Conservation (phyloP, 2,113 vertebrate species). For the Alectura lathami region DNA sequence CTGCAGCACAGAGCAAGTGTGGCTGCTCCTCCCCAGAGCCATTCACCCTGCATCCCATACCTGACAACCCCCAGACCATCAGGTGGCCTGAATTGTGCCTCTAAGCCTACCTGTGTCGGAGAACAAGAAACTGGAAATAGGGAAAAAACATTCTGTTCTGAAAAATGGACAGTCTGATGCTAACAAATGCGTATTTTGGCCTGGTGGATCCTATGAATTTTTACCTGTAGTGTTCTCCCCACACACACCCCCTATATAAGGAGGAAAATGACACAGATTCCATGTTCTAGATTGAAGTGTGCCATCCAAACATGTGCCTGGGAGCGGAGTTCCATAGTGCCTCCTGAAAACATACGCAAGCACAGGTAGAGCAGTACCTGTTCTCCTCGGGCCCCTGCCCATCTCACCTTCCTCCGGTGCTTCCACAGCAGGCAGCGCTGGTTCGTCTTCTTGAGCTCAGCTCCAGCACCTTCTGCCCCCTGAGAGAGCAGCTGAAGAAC, state of each 20-base stretch:
- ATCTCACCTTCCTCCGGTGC: neutral
- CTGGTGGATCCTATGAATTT: neutral
- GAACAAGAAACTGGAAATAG: neutral
- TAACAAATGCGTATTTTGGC: neutral
- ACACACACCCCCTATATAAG: neutral
- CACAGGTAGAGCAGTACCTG: neutral
- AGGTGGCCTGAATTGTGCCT: neutral
- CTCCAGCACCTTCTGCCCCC: neutral
- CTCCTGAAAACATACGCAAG: neutral
- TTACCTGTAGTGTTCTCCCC: neutral
- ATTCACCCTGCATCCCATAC: fast-evolving
- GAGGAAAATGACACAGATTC: neutral
- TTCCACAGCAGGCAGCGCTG: neutral
- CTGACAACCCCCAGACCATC: neutral
- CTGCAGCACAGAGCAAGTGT: neutral
- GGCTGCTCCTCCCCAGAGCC: neutral
- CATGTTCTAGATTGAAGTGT: neutral
- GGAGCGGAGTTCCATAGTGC: neutral
- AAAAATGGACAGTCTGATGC: neutral
- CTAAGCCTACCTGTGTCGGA: neutral
- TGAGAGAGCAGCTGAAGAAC: neutral
- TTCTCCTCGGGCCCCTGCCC: neutral
- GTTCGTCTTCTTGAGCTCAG: neutral
- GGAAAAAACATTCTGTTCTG: neutral
- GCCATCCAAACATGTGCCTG: neutral